Conservation (phyloP, 2,797 vertebrate genomes). For the Melanotaenia pygmaea region DNA sequence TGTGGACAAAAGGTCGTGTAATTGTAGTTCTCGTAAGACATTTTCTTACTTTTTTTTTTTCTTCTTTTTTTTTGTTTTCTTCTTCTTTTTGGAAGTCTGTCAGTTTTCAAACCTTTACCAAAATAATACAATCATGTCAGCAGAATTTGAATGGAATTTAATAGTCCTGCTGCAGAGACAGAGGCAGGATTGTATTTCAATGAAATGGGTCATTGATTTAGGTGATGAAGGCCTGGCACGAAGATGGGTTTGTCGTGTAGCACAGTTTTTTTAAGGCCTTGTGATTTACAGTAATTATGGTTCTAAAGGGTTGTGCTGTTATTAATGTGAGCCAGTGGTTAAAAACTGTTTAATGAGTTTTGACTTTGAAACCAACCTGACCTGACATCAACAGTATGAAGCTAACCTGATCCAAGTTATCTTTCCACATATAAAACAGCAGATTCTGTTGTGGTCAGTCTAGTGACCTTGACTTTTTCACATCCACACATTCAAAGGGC, state of each 20-base stretch:
- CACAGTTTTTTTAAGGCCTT: conserved; percentile 53
- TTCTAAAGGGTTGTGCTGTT: conserved; percentile 26
- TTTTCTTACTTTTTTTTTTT: conserved; percentile 4
- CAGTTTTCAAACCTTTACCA: conserved; percentile 34
- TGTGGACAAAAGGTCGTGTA: conserved; percentile 4
- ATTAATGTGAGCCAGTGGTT: conserved; percentile 31
- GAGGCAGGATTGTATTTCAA: conserved; percentile 79
- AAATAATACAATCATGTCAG: conserved; percentile 66
- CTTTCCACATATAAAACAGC: conserved; percentile 28
- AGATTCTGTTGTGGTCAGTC: conserved; percentile 56
- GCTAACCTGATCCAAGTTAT: conserved; percentile 6
- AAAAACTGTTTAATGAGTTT: conserved; percentile 28
- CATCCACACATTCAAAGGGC: conserved; percentile 66
- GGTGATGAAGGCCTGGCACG: conserved; percentile 73
- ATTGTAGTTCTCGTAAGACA: conserved; percentile 4
- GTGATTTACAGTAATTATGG: conserved; percentile 58
- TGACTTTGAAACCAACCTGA: conserved; percentile 13
- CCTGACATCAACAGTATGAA: conserved; percentile 20
- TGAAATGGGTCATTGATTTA: conserved; percentile 83
- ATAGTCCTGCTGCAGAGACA: conserved; percentile 69
- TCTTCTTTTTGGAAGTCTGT: conserved; percentile 22
- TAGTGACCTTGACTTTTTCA: conserved; percentile 73
- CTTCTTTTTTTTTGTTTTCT: conserved; percentile 13
- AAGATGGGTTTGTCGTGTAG: conserved; percentile 57
- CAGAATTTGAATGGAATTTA: conserved; percentile 68